Conservation (phyloP, 1,140 invertebrate species). For the Tetragnatha versicolor region DNA sequence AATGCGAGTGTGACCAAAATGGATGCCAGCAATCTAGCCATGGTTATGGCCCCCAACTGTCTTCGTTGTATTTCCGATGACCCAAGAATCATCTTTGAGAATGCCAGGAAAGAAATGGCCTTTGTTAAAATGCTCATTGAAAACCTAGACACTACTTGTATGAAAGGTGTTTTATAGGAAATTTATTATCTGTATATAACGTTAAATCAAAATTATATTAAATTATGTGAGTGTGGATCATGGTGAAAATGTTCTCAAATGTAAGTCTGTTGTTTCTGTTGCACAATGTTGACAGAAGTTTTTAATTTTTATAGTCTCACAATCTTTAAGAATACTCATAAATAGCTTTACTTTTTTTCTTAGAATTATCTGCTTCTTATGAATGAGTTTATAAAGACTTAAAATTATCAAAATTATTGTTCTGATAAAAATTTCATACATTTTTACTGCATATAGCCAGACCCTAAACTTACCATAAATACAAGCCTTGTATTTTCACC, state of each 20-base stretch:
- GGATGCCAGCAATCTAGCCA: conserved; percentile 96
- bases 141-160: conserved; percentile 83
- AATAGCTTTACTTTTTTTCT: too few relatives aligned
- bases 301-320: too few relatives aligned
- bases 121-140: conserved; percentile 94
- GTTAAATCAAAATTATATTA: conserved; percentile 21
- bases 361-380: too few relatives aligned
- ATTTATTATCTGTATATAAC: background rate
- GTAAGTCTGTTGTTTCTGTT: background rate
- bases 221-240: background rate
- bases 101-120: conserved; percentile 97
- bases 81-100: conserved; percentile 92
- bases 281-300: too few relatives aligned
- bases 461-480: too few relatives aligned
- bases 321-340: too few relatives aligned
- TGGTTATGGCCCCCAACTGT: conserved; percentile 99
- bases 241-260: background rate
- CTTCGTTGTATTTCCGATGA: conserved; percentile 92
- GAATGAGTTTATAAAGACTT: too few relatives aligned
- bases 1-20: conserved; percentile 95
- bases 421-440: too few relatives aligned
- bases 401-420: too few relatives aligned
- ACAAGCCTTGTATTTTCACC: too few relatives aligned
- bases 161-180: conserved; percentile 68
- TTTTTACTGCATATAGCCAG: too few relatives aligned